phyloP scores from a whole-genome alignment of 2,888 invertebrate genomes.

The Megaustenia siamemsis region DNA sequence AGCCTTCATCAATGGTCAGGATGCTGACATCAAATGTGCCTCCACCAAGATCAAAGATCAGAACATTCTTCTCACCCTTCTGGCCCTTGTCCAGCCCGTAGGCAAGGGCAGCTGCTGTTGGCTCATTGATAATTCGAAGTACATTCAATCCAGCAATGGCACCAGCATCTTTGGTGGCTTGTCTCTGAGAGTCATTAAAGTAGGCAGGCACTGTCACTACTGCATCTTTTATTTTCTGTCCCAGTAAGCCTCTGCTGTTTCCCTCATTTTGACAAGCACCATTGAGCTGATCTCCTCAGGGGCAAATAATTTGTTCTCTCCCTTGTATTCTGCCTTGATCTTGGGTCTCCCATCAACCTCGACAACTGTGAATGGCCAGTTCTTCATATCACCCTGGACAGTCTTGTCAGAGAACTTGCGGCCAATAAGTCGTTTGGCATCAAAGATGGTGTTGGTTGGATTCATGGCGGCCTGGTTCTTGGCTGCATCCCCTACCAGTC shows the following conservation, averaged over 20 bases:
- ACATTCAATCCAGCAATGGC: constrained; percentile 28
- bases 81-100: constrained; percentile 79
- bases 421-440: constrained; percentile 74
- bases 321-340: constrained; percentile 83
- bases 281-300: constrained; percentile 84
- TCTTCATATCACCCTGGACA: constrained; percentile 72
- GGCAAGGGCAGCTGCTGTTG: constrained; percentile 15
- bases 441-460: constrained; percentile 86
- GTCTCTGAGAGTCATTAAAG: constrained; percentile 30
- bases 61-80: constrained; percentile 80
- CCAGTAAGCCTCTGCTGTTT: constrained; percentile 26
- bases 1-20: constrained; percentile 82
- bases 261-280: constrained; percentile 32
- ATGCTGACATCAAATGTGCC: constrained; percentile 32
- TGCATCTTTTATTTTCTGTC: constrained; percentile 3
- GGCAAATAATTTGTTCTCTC: constrained; percentile 90
- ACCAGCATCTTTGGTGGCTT: constrained; percentile 29
- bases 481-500: constrained; percentile 66
- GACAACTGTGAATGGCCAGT: constrained; percentile 71
- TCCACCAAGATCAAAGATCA: constrained; percentile 78
- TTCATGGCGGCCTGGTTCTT: constrained; percentile 84
- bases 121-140: constrained; percentile 16
- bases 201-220: constrained; percentile 12
- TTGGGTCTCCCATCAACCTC: constrained; percentile 69
- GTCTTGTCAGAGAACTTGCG: constrained; percentile 66